Percentiles rank a stretch among this genome's conserved stretches.
These are phyloP conservation scores for Hirudo medicinalis DNA, from an alignment of 1,140 invertebrate genomes.

Conservation along the genomic window DNA sequence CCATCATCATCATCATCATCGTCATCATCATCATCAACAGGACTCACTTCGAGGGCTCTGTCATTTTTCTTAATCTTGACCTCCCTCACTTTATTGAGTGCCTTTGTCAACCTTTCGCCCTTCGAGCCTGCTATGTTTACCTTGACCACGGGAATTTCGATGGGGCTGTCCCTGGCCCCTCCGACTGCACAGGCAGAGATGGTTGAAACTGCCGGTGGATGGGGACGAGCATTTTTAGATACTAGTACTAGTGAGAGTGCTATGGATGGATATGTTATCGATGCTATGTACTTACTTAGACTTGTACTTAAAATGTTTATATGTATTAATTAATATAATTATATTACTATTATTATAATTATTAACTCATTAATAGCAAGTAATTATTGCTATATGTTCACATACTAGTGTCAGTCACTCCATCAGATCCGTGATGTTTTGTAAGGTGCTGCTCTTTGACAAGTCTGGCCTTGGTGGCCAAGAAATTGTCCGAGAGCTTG, in stretches of 20 bases:
- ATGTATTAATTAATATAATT: neutral
- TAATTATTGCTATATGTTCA: neutral
- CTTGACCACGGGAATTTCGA: constrained; percentile 28
- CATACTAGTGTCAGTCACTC: neutral
- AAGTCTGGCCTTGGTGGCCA: neutral
- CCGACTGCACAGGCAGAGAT: constrained; percentile 22
- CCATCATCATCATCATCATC: constrained; percentile 4
- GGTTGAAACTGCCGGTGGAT: too few species aligned
- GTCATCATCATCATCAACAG: neutral
- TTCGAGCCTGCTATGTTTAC: constrained; percentile 35
- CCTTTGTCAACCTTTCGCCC: constrained; percentile 39
- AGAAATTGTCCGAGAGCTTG: neutral
- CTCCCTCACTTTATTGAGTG: constrained; percentile 38
- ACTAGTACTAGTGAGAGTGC: too few species aligned
- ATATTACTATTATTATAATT: too few species aligned
- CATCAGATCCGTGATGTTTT: neutral
- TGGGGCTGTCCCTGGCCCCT: constrained; percentile 25
- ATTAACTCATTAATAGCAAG: neutral
- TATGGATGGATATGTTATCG: neutral
- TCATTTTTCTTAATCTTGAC: constrained; percentile 37
- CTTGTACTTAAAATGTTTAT: neutral
- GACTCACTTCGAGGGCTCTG: constrained; percentile 33
- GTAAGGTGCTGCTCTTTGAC: neutral
- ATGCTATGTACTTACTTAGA: neutral
- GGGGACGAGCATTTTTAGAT: too few species aligned